phyloP scores from a whole-genome alignment of 2,797 vertebrate species.

The Ptychadena robeensis region DNA sequence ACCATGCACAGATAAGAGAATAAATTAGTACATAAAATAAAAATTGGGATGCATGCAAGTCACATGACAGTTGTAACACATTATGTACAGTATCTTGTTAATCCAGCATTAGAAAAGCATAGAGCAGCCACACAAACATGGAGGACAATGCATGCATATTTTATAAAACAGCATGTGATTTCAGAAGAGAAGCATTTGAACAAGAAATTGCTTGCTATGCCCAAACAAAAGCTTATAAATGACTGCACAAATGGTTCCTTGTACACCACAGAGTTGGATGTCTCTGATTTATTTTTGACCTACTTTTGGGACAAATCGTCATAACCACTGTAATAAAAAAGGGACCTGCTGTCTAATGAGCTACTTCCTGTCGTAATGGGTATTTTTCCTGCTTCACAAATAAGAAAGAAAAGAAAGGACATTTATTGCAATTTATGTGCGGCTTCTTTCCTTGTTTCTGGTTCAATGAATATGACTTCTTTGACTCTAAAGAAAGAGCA shows the following conservation, averaged over 20 bases:
- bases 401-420: conserved; percentile 33
- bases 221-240: conserved; percentile 40
- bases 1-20: neutral
- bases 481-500: conserved; percentile 11
- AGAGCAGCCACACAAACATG: conserved; percentile 3
- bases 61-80: conserved; percentile 14
- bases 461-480: conserved; percentile 13
- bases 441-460: neutral
- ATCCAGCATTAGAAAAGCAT: conserved; percentile 5
- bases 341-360: conserved; percentile 51
- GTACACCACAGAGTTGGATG: conserved; percentile 30
- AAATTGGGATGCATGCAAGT: neutral
- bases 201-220: conserved; percentile 42
- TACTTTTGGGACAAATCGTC: conserved; percentile 53
- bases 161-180: conserved; percentile 39
- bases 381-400: conserved; percentile 30
- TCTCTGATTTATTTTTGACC: conserved; percentile 57
- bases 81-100: conserved; percentile 10
- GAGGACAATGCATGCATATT: conserved; percentile 22
- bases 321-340: conserved; percentile 42
- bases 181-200: conserved; percentile 19
- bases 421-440: conserved; percentile 10
- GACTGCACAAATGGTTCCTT: conserved; percentile 33
- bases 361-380: conserved; percentile 42
- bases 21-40: no score